These are phyloP conservation scores for Emmelina monodactyla DNA, from an alignment of 2,888 invertebrate genomes.

Conservation along the genomic window DNA sequence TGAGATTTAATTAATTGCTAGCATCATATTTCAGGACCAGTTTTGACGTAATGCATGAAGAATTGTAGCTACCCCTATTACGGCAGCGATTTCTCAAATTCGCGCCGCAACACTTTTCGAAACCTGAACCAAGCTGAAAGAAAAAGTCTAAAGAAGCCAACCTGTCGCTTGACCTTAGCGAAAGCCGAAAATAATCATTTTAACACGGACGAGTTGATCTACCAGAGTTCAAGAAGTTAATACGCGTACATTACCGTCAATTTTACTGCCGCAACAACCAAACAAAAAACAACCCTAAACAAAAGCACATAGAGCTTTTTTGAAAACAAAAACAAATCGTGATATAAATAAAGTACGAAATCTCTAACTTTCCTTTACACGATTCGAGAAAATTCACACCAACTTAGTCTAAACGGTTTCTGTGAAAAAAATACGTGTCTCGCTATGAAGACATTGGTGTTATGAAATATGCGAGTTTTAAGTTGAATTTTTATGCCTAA, in stretches of 20 bases:
- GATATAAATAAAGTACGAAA: neutral
- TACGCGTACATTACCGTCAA: constrained; percentile 11
- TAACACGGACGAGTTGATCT: constrained; percentile 35
- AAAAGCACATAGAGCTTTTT: too few species aligned
- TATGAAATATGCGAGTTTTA: constrained; percentile 3
- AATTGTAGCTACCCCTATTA: too few species aligned
- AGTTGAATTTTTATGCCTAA: constrained; percentile 6
- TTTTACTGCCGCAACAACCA: neutral
- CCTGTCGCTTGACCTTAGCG: constrained; percentile 44
- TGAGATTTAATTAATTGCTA: too few species aligned
- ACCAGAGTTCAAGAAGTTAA: constrained; percentile 51
- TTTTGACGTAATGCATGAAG: too few species aligned
- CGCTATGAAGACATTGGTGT: constrained; percentile 4
- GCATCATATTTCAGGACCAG: too few species aligned
- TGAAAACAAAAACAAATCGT: neutral
- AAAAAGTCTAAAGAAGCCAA: constrained; percentile 38
- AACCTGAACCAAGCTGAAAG: constrained; percentile 29
- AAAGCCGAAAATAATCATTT: constrained; percentile 56
- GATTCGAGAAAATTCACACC: neutral
- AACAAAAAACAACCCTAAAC: too few species aligned
- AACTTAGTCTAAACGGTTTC: constrained; percentile 1
- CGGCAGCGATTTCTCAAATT: too few species aligned
- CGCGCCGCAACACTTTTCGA: constrained; percentile 28
- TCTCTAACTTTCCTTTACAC: neutral
- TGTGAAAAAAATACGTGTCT: neutral